Conservation (phyloP, 2,113 vertebrate species). For the Pica pica region DNA sequence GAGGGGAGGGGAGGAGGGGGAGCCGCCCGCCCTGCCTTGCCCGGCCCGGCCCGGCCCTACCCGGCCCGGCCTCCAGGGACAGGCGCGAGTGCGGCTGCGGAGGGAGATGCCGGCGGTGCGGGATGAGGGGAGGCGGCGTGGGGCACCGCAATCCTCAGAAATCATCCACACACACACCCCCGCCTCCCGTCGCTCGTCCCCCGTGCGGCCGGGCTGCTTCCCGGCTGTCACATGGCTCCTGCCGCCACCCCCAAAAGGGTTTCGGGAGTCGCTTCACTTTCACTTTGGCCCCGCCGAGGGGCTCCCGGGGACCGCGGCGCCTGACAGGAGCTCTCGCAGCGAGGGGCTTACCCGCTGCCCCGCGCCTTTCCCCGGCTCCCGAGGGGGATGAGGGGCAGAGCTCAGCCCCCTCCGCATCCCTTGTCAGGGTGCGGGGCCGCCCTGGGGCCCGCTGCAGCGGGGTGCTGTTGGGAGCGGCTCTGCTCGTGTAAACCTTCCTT, state of each 20-base stretch:
- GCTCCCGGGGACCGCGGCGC: neutral
- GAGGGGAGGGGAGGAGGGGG: neutral
- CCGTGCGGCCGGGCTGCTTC: neutral
- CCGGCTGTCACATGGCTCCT: constrained; percentile 18
- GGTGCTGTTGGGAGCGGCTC: neutral
- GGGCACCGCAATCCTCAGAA: neutral
- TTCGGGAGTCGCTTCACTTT: constrained; percentile 49
- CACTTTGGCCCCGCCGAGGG: constrained; percentile 22
- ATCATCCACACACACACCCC: neutral
- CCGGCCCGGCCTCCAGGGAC: neutral
- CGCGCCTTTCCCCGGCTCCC: no score
- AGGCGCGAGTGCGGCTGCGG: neutral
- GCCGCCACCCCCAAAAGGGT: neutral
- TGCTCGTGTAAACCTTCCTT: neutral
- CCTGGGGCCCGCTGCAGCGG: neutral
- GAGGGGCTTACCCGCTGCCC: neutral
- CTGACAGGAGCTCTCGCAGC: neutral
- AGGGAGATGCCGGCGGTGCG: neutral
- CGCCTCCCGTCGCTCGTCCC: neutral
- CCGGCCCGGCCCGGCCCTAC: neutral
- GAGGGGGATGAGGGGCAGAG: neutral
- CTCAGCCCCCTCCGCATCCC: neutral
- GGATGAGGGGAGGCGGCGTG: neutral
- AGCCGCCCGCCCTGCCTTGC: neutral
- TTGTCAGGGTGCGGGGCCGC: neutral